A percentile compares a stretch with the other conserved stretches of the same genome.
These are phyloP conservation scores for Metalampra italica DNA, from an alignment of 2,888 invertebrate species.

Conservation along the genomic window DNA sequence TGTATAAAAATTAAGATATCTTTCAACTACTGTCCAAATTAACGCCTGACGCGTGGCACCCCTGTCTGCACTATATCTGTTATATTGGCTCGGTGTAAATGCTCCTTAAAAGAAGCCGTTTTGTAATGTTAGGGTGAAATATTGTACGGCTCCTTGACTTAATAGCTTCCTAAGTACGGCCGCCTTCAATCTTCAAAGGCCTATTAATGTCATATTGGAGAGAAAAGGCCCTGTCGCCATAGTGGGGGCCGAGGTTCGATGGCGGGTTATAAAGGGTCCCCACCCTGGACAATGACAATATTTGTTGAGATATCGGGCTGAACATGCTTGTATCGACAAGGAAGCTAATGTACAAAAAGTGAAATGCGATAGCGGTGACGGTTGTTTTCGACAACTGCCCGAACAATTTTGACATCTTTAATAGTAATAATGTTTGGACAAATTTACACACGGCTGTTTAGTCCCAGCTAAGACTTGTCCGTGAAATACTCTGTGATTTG, in stretches of 20 bases:
- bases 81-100: background rate
- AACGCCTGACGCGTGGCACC: too few relatives aligned
- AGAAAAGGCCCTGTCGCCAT: background rate
- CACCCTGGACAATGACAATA: background rate
- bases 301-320: background rate
- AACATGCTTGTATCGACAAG: background rate
- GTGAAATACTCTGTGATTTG: too few relatives aligned
- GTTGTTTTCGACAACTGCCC: too few relatives aligned
- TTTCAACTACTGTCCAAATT: too few relatives aligned
- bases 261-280: background rate
- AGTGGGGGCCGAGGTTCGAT: background rate
- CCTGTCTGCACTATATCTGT: background rate
- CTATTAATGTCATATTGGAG: slow-evolving; percentile 10
- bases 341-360: too few relatives aligned
- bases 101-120: background rate
- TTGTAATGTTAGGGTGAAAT: slow-evolving; percentile 5
- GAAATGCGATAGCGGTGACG: too few relatives aligned
- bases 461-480: too few relatives aligned
- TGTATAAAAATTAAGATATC: too few relatives aligned
- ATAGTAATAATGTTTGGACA: too few relatives aligned
- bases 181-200: slow-evolving; percentile 10
- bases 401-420: too few relatives aligned
- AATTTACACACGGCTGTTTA: too few relatives aligned
- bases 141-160: slow-evolving; percentile 3
- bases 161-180: slow-evolving; percentile 11